Conservation (phyloP, 2,888 invertebrate genomes). For the Drosophila imparisetae region DNA sequence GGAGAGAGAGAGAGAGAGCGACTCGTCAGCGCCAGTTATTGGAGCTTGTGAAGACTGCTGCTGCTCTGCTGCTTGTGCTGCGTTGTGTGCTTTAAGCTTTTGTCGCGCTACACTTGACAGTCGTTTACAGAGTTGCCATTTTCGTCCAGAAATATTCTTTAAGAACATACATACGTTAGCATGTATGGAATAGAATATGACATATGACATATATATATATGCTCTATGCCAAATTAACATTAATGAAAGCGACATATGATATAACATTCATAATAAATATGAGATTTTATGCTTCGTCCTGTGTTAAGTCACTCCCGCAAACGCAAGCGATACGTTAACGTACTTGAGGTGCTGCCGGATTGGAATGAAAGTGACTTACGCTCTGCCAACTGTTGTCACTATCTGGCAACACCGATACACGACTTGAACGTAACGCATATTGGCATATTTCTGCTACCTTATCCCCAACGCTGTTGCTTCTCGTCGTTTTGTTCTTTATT, state of each 20-base stretch:
- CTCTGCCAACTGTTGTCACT: constrained; percentile 26
- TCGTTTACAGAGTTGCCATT: constrained; percentile 41
- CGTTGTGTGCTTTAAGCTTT: constrained; percentile 45
- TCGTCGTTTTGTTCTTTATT: constrained; percentile 28
- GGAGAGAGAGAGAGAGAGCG: constrained; percentile 19
- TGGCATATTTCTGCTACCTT: constrained; percentile 39
- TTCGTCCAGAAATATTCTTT: constrained; percentile 5
- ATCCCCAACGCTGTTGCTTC: constrained; percentile 27
- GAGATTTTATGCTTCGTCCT: background rate
- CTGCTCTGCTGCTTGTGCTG: constrained; percentile 12
- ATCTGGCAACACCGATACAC: constrained; percentile 41
- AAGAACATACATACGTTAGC: background rate
- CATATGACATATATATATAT: background rate
- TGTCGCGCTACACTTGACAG: constrained; percentile 50
- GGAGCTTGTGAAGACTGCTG: constrained; percentile 16
- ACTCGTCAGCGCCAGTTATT: constrained; percentile 31
- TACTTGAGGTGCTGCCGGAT: constrained; percentile 13
- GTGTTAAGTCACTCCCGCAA: constrained; percentile 1
- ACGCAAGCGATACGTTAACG: background rate
- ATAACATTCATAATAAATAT: background rate
- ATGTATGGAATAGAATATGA: background rate
- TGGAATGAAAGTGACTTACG: background rate
- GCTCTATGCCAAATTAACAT: background rate
- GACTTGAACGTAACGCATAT: constrained; percentile 8
- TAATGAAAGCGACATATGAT: background rate